Conservation (phyloP, 2,888 invertebrate genomes). For the Platycheirus albimanus region DNA sequence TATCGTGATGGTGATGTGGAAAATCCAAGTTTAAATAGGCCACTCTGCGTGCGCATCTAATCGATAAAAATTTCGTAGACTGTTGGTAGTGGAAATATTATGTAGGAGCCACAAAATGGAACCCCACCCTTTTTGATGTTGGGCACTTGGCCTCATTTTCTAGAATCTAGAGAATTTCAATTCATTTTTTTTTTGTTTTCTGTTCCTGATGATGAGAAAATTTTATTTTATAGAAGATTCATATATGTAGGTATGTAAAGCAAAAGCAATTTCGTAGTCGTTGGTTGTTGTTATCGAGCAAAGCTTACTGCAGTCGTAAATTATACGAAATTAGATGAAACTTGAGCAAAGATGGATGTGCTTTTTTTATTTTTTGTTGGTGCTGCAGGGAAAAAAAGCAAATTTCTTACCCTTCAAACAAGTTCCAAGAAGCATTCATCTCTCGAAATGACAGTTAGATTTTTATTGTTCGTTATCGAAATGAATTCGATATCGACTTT, state of each 20-base stretch:
- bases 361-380: not conserved
- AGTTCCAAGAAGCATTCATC: not conserved
- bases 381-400: slow-evolving; percentile 10
- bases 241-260: slow-evolving; percentile 13
- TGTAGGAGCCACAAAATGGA: slow-evolving; percentile 41
- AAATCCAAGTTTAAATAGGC: slow-evolving; percentile 71
- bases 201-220: slow-evolving; percentile 56
- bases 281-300: slow-evolving; percentile 8
- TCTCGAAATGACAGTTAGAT: not conserved
- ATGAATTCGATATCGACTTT: slow-evolving; percentile 37
- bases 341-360: slow-evolving; percentile 27
- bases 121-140: slow-evolving; percentile 68
- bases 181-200: too few relatives aligned
- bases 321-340: slow-evolving; percentile 55
- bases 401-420: not conserved
- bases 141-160: slow-evolving; percentile 67
- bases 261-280: slow-evolving; percentile 14
- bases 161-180: slow-evolving; percentile 55
- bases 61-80: slow-evolving; percentile 71
- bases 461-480: slow-evolving; percentile 16
- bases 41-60: slow-evolving; percentile 75
- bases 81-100: slow-evolving; percentile 31
- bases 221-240: not conserved
- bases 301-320: slow-evolving; percentile 63
- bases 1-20: slow-evolving; percentile 30